Percentiles rank a stretch among this genome's conserved stretches.
Evolutionary conservation across 2,113 vertebrate species (phyloP).

Genomic region (Candoia aspera): DNA sequence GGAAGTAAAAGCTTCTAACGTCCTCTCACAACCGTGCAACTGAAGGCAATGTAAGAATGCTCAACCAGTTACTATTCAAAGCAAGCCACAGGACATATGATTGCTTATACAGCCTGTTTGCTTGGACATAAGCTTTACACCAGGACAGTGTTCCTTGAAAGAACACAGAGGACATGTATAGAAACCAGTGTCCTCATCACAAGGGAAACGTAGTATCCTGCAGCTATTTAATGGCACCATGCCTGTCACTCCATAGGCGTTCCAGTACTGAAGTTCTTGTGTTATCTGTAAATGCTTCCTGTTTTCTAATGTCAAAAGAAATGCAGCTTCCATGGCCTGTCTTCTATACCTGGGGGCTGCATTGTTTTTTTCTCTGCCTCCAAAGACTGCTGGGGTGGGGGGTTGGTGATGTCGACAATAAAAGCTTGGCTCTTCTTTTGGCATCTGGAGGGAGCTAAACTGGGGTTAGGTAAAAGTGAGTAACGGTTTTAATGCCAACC

Average conservation of each 20-base stretch:
- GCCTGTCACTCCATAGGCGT: no score
- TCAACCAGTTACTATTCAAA: no score
- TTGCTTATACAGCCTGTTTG: background rate
- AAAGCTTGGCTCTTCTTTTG: background rate
- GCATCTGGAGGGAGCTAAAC: background rate
- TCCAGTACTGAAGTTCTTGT: no score
- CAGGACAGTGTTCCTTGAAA: background rate
- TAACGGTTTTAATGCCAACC: no score
- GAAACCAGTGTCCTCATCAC: background rate
- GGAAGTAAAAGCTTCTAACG: no score
- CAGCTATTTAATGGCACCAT: background rate
- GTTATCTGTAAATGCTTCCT: background rate
- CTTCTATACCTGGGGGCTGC: background rate
- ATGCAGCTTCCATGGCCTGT: background rate
- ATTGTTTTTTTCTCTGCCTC: background rate
- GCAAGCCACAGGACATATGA: background rate
- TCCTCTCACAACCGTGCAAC: no score
- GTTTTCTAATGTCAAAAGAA: background rate
- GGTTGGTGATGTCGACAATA: background rate
- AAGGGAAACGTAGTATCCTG: background rate
- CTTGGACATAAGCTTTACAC: background rate
- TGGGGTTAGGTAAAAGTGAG: no score
- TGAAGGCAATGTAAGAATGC: no score
- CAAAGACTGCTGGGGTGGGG: background rate
- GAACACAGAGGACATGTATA: background rate